These are phyloP conservation scores for Ectemnius continuus DNA, from an alignment of 2,888 invertebrate species.

Conservation along the genomic window DNA sequence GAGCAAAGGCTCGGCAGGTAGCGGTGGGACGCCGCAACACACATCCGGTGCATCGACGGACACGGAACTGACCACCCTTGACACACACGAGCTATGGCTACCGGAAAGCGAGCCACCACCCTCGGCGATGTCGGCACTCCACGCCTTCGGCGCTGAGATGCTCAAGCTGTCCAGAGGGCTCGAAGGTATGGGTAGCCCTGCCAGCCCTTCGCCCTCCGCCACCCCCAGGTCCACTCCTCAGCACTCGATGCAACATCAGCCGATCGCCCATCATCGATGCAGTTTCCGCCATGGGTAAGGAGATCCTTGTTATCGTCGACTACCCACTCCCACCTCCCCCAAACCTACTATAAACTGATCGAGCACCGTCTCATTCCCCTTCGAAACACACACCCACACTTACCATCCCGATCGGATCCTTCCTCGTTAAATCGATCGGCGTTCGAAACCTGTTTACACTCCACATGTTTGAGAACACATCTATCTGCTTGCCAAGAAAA, in stretches of 20 bases:
- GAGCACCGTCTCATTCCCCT: too few species aligned
- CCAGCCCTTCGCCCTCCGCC: conserved; percentile 42
- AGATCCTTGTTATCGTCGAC: background rate
- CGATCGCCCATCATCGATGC: conserved; percentile 57
- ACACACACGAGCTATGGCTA: conserved; percentile 91
- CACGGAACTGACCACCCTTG: conserved; percentile 90
- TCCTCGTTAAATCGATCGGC: too few species aligned
- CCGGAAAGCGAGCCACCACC: conserved; percentile 87
- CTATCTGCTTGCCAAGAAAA: too few species aligned
- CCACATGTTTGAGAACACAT: too few species aligned
- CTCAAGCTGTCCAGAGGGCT: conserved; percentile 89
- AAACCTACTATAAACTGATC: too few species aligned
- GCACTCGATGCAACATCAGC: conserved; percentile 55
- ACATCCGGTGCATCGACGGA: conserved; percentile 89
- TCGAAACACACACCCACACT: too few species aligned
- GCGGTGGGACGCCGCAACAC: conserved; percentile 82
- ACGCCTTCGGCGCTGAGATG: conserved; percentile 93
- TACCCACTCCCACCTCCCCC: background rate
- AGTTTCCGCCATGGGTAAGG: conserved; percentile 68
- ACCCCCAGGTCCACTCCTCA: conserved; percentile 59
- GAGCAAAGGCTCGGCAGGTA: conserved; percentile 65
- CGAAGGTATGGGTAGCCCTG: conserved; percentile 82
- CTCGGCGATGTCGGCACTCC: conserved; percentile 90
- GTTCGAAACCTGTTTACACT: too few species aligned
- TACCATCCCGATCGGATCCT: too few species aligned